Evolutionary conservation across 2,797 vertebrate genomes (phyloP).

Genomic region (Euthynnus affinis): DNA sequence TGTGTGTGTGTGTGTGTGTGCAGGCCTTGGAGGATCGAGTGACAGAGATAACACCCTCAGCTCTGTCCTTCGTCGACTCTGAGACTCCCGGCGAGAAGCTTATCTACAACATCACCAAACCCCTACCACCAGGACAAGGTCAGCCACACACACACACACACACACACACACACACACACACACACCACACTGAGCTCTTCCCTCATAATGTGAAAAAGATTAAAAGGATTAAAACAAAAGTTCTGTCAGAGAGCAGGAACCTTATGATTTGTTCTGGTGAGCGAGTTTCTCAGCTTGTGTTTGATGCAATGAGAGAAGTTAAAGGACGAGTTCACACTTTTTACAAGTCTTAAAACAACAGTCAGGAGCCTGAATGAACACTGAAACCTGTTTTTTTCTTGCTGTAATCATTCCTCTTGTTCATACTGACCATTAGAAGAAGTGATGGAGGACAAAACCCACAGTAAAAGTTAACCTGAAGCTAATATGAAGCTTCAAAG

Average conservation of each 20-base stretch:
- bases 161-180: constrained; percentile 16
- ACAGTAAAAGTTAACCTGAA: too few relatives aligned
- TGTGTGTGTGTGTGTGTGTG: constrained; percentile 35
- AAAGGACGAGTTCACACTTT: too few relatives aligned
- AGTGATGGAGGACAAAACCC: too few relatives aligned
- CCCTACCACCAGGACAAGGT: constrained; percentile 91
- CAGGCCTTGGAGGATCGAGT: constrained; percentile 94
- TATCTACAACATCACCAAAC: constrained; percentile 93
- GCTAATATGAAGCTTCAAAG: too few relatives aligned
- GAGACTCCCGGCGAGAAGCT: constrained; percentile 90
- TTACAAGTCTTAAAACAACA: too few relatives aligned
- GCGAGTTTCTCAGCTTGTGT: background rate
- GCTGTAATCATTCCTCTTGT: too few relatives aligned
- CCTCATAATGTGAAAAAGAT: constrained; percentile 8
- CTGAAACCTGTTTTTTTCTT: too few relatives aligned
- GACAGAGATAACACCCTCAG: constrained; percentile 91
- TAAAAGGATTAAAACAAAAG: constrained; percentile 15
- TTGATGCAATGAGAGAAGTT: background rate
- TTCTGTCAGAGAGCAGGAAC: background rate
- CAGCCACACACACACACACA: background rate
- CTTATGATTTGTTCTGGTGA: background rate
- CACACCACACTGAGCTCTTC: background rate
- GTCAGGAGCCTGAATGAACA: too few relatives aligned
- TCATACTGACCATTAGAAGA: too few relatives aligned
- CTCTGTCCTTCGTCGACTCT: constrained; percentile 92